Percentiles rank a stretch among this genome's conserved stretches.
Evolutionary conservation across 2,888 invertebrate genomes (phyloP).

Genomic region (Hydropsyche betteni): DNA sequence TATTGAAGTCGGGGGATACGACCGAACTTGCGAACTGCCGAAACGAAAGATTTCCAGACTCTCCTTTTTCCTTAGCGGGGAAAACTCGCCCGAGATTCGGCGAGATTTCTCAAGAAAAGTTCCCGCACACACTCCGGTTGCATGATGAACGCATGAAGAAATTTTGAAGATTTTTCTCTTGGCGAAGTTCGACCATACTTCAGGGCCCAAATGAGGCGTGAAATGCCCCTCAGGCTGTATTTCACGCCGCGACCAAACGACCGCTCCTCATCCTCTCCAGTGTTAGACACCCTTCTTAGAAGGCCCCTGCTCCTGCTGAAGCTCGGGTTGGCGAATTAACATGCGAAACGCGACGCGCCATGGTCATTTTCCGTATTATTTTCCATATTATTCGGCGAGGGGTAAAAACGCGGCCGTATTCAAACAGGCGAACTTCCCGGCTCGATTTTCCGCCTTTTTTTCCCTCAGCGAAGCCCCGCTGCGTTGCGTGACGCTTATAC

Average conservation of each 20-base stretch:
- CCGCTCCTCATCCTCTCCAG: neutral
- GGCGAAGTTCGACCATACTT: constrained; percentile 47
- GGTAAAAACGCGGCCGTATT: no score
- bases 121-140: constrained; percentile 21
- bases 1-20: neutral
- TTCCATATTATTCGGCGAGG: constrained; percentile 16
- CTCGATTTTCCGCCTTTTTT: no score
- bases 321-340: constrained; percentile 30
- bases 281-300: no score
- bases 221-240: constrained; percentile 44
- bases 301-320: no score
- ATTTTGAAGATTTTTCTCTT: constrained; percentile 49
- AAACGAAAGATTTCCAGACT: no score
- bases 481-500: no score
- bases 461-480: no score
- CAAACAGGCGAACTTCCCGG: no score
- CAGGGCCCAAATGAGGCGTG: constrained; percentile 49
- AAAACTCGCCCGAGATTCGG: constrained; percentile 1
- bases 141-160: constrained; percentile 49
- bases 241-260: constrained; percentile 19
- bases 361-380: constrained; percentile 36
- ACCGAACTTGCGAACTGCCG: neutral
- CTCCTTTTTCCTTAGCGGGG: no score
- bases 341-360: constrained; percentile 33
- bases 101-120: neutral